phyloP scores from a whole-genome alignment of 2,888 invertebrate genomes.

The Chloromyia formosa region DNA sequence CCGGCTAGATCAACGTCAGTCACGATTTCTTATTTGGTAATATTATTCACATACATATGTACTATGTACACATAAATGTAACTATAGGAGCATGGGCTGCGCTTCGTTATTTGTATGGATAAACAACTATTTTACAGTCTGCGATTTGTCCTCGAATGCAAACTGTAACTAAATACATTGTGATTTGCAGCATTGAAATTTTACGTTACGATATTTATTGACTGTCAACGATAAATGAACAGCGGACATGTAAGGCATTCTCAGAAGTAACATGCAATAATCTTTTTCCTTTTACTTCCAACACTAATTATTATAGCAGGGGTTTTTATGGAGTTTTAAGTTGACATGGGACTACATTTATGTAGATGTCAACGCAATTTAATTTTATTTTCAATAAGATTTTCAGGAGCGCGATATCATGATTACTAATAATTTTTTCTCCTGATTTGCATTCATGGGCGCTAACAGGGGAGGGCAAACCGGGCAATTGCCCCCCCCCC shows the following conservation, averaged over 20 bases:
- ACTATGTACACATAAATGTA: background rate
- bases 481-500: too few species aligned
- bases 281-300: conserved; percentile 2
- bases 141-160: conserved; percentile 25
- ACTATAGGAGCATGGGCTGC: background rate
- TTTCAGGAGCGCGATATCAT: too few species aligned
- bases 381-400: background rate
- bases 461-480: too few species aligned
- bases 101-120: conserved; percentile 11
- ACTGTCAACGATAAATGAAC: conserved; percentile 31
- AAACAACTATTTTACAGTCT: conserved; percentile 27
- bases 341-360: conserved; percentile 5
- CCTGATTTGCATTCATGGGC: background rate
- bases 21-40: conserved; percentile 41
- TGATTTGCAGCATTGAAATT: conserved; percentile 41
- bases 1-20: conserved; percentile 28
- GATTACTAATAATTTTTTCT: background rate
- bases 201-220: conserved; percentile 34
- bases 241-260: conserved; percentile 24
- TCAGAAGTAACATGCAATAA: conserved; percentile 20
- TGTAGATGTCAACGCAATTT: background rate
- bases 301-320: conserved; percentile 27
- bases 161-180: conserved; percentile 17
- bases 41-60: conserved; percentile 29
- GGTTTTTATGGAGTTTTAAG: conserved; percentile 15